Evolutionary conservation across 2,888 invertebrate genomes (phyloP).

Genomic region (Lomographa bimaculata): DNA sequence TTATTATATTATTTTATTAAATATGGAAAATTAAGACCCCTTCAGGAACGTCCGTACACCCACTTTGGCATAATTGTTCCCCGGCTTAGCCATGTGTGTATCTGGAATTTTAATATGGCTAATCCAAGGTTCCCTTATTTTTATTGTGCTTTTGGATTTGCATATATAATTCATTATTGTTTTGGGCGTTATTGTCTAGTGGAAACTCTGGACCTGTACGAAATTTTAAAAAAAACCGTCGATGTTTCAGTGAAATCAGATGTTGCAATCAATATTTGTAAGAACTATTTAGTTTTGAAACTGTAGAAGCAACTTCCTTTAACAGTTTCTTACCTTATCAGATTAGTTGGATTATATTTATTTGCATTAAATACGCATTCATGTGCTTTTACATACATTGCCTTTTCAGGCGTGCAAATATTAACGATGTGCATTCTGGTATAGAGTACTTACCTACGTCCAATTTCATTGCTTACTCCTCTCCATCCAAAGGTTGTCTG

Average conservation of each 20-base stretch:
- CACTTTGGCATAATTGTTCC: constrained; percentile 61
- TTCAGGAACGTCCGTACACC: constrained; percentile 43
- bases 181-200: constrained; percentile 41
- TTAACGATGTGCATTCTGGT: no score
- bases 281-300: background rate
- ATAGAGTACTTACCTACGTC: no score
- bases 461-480: no score
- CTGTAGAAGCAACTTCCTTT: constrained; percentile 16
- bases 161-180: constrained; percentile 54
- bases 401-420: no score
- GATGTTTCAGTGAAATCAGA: no score
- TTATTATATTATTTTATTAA: constrained; percentile 64
- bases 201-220: constrained; percentile 18
- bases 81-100: constrained; percentile 55
- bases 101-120: constrained; percentile 75
- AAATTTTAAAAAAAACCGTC: no score
- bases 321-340: no score
- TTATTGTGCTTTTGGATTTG: constrained; percentile 70
- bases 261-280: no score
- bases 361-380: no score
- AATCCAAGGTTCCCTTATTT: constrained; percentile 63
- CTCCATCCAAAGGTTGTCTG: no score
- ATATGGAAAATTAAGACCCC: constrained; percentile 64
- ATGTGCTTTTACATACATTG: no score
- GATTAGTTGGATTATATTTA: no score